phyloP scores from a whole-genome alignment of 2,888 invertebrate genomes.

The Enchytraeus crypticus region DNA sequence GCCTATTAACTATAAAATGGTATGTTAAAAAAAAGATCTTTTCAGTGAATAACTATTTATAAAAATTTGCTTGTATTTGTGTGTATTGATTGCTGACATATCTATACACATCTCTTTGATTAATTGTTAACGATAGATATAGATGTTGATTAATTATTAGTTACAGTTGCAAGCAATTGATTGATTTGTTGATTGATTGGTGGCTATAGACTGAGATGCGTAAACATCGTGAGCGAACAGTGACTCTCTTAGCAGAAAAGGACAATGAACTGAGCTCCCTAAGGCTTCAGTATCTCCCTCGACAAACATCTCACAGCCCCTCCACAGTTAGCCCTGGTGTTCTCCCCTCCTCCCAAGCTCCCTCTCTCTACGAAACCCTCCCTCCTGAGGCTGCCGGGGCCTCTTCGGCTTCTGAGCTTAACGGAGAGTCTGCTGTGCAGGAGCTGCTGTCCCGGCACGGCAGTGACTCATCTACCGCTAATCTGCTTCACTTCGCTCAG shows the following conservation, averaged over 20 bases:
- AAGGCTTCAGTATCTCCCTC: constrained; percentile 31
- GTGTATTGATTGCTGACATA: too few relatives aligned
- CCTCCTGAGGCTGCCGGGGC: neutral
- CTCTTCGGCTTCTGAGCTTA: neutral
- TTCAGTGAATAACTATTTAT: too few relatives aligned
- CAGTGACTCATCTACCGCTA: constrained; percentile 29
- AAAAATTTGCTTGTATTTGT: too few relatives aligned
- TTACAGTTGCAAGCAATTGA: too few relatives aligned
- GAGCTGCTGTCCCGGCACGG: constrained; percentile 2
- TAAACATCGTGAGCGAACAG: constrained; percentile 71
- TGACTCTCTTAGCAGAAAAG: constrained; percentile 69
- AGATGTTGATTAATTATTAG: too few relatives aligned
- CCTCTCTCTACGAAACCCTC: constrained; percentile 4
- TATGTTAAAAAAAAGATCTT: too few relatives aligned
- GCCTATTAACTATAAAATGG: too few relatives aligned
- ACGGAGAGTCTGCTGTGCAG: constrained; percentile 9
- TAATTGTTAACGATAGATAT: too few relatives aligned
- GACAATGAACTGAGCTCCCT: constrained; percentile 54
- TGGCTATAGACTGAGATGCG: constrained; percentile 41
- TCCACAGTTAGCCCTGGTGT: neutral
- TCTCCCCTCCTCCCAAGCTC: neutral
- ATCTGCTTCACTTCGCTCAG: constrained; percentile 70
- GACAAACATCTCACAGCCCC: constrained; percentile 8
- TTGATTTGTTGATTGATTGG: neutral
- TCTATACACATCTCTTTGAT: too few relatives aligned